Base-by-base conservation (phyloP, 2,113 vertebrate species). In the Ammodramus savannarum region DNA sequence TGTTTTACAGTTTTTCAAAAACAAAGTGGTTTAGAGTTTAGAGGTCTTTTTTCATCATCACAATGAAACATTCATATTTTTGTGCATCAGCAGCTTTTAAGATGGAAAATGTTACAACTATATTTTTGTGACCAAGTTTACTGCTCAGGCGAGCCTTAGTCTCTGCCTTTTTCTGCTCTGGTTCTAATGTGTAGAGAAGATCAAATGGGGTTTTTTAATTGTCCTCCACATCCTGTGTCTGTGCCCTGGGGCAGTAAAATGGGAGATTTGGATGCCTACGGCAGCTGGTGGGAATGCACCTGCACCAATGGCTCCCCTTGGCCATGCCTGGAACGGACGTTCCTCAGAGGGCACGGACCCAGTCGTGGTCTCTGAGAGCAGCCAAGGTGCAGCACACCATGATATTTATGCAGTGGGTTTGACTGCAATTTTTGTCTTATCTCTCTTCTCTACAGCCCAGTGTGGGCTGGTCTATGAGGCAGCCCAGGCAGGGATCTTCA, bases 141-240 rank as follows among this genome's bases (percentile, higher is more conserved):
- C 23, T 59, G 41, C 27, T 74, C 29, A 77, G 17, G 25, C 62
- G 32, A 59, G 49, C 36, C 11, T 61, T 57, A 41, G 17, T 54
- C 31, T 85, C 55, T 91, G 51, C 25, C 6, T 84, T 84, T 63
- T 59, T 43, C 34, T 80, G 16, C 54, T 68, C 23, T 71, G 34
- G 5, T 63, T 46, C 12, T 59, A 32, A 51, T 27, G 8, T 23
- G 11, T 39, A 58, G 34, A 51, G 66, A 66, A 61, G 31, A 65
- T 34, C 22, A 79, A 79, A 16, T 3, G 6, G 1, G 1, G 3
- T 0, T 41, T 41, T 69, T 49, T 0, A 13, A 21, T 48, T 68
- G 31, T 52, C 27, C 15, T 57, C 34, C 26, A 39, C 25, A 44
- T 38, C 9, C 46, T 2, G 1, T 51, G 2, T 67, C 29, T 23